A percentile compares a stretch with the other conserved stretches of the same genome.
Conservation (phyloP, 2,113 vertebrate genomes). For the Climacteris rufus region DNA sequence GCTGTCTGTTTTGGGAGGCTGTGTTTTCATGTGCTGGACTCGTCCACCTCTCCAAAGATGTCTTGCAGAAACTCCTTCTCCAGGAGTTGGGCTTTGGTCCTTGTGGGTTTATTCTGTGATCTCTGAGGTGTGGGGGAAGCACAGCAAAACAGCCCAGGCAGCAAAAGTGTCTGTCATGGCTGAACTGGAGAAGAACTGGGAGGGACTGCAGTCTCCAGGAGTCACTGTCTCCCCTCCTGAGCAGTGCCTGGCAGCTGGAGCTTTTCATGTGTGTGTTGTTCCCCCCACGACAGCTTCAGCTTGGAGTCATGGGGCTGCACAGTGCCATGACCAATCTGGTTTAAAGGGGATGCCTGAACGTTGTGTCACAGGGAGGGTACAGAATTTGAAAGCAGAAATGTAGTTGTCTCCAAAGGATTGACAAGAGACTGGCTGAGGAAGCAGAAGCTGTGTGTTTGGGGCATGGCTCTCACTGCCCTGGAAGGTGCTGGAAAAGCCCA, state of each 20-base stretch:
- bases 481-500: neutral
- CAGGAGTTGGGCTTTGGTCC: neutral
- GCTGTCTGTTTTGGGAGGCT: neutral
- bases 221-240: neutral
- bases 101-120: neutral
- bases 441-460: neutral
- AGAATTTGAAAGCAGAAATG: neutral
- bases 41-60: neutral
- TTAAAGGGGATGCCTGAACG: neutral
- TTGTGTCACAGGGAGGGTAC: neutral
- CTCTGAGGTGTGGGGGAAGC: accelerated
- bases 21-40: neutral
- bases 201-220: neutral
- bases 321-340: neutral
- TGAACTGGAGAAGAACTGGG: neutral
- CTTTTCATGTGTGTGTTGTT: neutral
- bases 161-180: accelerated
- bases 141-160: neutral
- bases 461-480: neutral
- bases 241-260: neutral
- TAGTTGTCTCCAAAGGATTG: neutral
- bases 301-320: neutral
- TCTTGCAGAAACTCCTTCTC: neutral
- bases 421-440: neutral
- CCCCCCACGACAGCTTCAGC: neutral